Evolutionary conservation across 2,113 vertebrate genomes (phyloP), one percentile per base, ranked within the genome.

Genomic region (Morone saxatilis): DNA sequence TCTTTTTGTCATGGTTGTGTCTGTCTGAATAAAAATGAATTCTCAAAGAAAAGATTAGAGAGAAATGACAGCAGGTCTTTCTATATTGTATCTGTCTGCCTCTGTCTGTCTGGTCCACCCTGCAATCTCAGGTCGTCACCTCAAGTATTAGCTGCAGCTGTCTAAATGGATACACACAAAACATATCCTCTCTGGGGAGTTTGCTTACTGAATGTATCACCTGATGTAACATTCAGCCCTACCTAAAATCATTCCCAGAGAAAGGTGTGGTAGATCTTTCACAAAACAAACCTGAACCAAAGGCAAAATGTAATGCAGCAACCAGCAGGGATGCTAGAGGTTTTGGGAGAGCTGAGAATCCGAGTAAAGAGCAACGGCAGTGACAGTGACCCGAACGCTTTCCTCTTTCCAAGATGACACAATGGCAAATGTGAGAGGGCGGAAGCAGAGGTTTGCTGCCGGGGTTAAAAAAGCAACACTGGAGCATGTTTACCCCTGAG

Each of bases 161-260:
- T 93, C 72, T 80, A 91, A 93, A 92, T 91, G 77, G 81, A 90
- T 80, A 36, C 82, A 76, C 84, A 76, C 72, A 80, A 54, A 86
- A 83, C 38, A 31, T 17, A 87, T 85, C 71, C 63, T 83, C 83
- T 74, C 62, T 25, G 50, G 65, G 82, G 80, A 89, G 66, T 86
- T 80, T 41, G 48, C 81, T 69, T n/a, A 67, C 71, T 68, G 74
- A 85, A 60, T 36, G 43, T 54, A 67, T 80, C 78, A 76, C 63
- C 67, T 85, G 69, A 74, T 54, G 66, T 69, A 89, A 88, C 83
- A 84, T 72, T 66, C 53, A 66, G 83, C 65, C 81, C 85, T 78
- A 79, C 83, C 85, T 86, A 38, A 68, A 83, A 71, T 76, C 4
- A 19, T 83, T 59, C 38, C 25, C 38, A 60, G 72, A 76, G 48